Conservation (phyloP, 2,888 invertebrate genomes). For the Campoplex nolae region DNA sequence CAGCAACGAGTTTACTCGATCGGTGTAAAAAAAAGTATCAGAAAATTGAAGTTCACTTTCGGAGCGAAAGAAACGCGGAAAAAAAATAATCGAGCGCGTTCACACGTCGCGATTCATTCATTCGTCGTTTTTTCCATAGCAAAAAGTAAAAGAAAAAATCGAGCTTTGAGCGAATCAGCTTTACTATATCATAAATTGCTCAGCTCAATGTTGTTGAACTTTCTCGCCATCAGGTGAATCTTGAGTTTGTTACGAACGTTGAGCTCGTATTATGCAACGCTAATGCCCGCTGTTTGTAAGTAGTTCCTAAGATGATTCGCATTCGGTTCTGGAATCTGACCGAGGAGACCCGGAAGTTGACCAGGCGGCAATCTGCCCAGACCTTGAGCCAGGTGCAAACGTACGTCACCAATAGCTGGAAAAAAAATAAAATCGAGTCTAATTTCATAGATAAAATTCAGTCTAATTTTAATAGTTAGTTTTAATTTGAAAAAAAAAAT, state of each 20-base stretch:
- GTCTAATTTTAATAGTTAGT: background rate
- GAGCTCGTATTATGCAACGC: conserved; percentile 81
- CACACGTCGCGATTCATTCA: background rate
- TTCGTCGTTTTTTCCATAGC: conserved; percentile 31
- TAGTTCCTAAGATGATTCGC: conserved; percentile 81
- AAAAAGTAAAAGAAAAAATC: conserved; percentile 20
- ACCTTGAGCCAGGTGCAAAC: conserved; percentile 91
- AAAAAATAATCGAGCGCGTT: conserved; percentile 2
- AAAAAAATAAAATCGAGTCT: conserved; percentile 53
- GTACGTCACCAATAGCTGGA: conserved; percentile 89
- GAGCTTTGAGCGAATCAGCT: conserved; percentile 32
- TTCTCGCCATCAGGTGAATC: conserved; percentile 78
- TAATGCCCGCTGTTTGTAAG: conserved; percentile 81
- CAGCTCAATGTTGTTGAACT: conserved; percentile 78
- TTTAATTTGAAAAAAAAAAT: no score
- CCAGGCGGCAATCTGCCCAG: conserved; percentile 91
- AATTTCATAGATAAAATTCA: background rate
- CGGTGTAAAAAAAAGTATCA: background rate
- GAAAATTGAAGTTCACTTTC: background rate
- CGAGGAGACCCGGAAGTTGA: conserved; percentile 88
- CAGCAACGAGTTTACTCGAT: background rate
- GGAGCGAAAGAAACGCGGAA: background rate
- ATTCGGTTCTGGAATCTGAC: conserved; percentile 86
- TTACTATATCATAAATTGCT: conserved; percentile 73
- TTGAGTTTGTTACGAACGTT: conserved; percentile 78